Evolutionary conservation across 1,140 invertebrate species (phyloP), one percentile per base, ranked within the genome.

Genomic region (Agrilus planipennis): DNA sequence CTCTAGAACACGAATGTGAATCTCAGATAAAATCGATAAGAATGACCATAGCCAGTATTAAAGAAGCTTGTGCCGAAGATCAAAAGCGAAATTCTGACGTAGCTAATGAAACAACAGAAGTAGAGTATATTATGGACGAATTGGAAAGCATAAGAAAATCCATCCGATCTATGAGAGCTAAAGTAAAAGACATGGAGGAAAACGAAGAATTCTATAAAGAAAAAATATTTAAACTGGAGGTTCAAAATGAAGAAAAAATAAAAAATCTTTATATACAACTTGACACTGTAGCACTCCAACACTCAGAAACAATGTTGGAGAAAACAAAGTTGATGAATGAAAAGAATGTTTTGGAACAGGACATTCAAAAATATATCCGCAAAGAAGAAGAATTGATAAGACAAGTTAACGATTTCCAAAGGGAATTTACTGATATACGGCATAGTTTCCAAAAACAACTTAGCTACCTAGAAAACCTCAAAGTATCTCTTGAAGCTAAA

Each of bases 281-380:
- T 4, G 52, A 62, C 6, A 25, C 45, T 4, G 47, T 69, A 1
- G 70, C 63, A 1, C 51, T 72, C 9, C 65, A 69, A 28, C 69
- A 71, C 10, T 78, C 75, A 19, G 69, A 78, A 52, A 65, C 69
- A 2, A 63, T 75, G 2, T 62, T 77, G 17, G 76, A 79, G 35
- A 72, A 74, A 47, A 73, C 73, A 0, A 75, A 76, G 51, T 50
- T 77, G 4, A 67, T 65, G n/a, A 76, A 76, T 41, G 44, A 46
- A 14, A 46, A 41, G 17, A 19, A 36, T 10, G 19, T 35, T 18
- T 12, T 50, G 20, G 48, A 50, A 22, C 39, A 39, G 12, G 52
- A 60, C 5, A 25, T 65, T 9, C 46, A 58, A 9, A 54, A 64
- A 32, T 42, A 54, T 11, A 32, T 30, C 9, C 28, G 52, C 14